Base-by-base conservation (phyloP, 2,888 invertebrate species). In the Odontothrips loti region DNA sequence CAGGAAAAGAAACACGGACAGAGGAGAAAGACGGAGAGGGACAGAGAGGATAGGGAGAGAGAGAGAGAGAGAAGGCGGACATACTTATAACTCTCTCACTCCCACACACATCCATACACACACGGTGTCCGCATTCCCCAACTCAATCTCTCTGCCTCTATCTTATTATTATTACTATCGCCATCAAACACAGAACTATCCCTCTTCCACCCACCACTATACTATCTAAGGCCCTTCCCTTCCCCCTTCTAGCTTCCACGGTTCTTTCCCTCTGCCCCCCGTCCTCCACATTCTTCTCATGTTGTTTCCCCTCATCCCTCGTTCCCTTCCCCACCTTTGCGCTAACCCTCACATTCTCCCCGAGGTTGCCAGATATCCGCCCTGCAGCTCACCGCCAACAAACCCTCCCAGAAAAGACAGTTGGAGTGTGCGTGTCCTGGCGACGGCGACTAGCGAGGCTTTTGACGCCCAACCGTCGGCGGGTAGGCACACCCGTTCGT, bases 21-120 rank as follows among this genome's bases (percentile, higher is more conserved):
- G 68, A 27, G 27, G 23, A 23, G 23, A 75, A 23, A 27, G 68
- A 23, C 12, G 27, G 23, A 75, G 6, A 43, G 34, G 6, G 34
- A 43, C 34, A 43, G 34, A 43, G 34, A 43, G 34, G 51, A 51
- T 23, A 27, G 48, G 51, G 15, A 3, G 15, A 51, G 17, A 27
- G 23, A 23, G 68, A 75, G 12, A 75, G 68, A 23, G 27, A 27
- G 23, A 75, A 12, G 68, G 27, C 68, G 68, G 68, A 27, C 68
- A 75, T 27, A 75, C 68, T 75, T 75, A 75, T 75, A 27, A 75
- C 68, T 75, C 68, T 75, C 68, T 75, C 68, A 75, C 68, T 75
- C 68, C 68, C 58, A 58, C 58, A 15, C 17, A 9, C 15, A 58
- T 20, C 17, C 58, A 58, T 27, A 23, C 68, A 27, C 68, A 27